phyloP scores from a whole-genome alignment of 2,888 invertebrate genomes.

The Sussaba pulchella region DNA sequence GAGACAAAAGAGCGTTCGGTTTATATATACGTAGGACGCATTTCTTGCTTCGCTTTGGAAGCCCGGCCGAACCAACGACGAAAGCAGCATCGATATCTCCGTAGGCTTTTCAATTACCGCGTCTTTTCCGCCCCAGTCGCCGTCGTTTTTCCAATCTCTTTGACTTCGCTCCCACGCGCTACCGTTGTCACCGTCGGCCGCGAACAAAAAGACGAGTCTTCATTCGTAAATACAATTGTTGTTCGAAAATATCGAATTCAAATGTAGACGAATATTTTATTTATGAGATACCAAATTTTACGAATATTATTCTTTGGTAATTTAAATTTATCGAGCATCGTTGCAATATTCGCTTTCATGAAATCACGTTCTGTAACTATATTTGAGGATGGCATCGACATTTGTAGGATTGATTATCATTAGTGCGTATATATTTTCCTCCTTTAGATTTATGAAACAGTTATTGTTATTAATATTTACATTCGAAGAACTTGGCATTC shows the following conservation, averaged over 20 bases:
- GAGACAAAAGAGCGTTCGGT: slow-evolving; percentile 73
- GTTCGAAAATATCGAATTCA: slow-evolving; percentile 78
- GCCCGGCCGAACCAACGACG: slow-evolving; percentile 47
- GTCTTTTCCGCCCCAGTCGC: slow-evolving; percentile 46
- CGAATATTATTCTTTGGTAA: not conserved
- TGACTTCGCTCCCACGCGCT: slow-evolving; percentile 38
- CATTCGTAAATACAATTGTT: slow-evolving; percentile 40
- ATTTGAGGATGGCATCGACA: too few species aligned
- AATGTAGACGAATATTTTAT: slow-evolving; percentile 80
- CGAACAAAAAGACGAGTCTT: slow-evolving; percentile 18
- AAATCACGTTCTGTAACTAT: not conserved
- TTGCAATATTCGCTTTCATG: not conserved
- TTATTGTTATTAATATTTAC: too few species aligned
- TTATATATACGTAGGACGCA: slow-evolving; percentile 10
- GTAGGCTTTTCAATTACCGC: slow-evolving; percentile 80
- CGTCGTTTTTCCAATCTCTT: slow-evolving; percentile 62
- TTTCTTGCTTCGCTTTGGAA: slow-evolving; percentile 42
- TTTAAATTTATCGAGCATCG: not conserved
- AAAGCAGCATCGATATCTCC: slow-evolving; percentile 75
- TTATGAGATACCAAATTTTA: not conserved
- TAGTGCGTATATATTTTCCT: too few species aligned
- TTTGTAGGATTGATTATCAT: too few species aligned
- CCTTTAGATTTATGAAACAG: too few species aligned
- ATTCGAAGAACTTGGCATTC: too few species aligned
- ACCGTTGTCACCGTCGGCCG: slow-evolving; percentile 7